Base-by-base conservation (phyloP, 2,888 invertebrate species). In the Drosophila peninsularis region DNA sequence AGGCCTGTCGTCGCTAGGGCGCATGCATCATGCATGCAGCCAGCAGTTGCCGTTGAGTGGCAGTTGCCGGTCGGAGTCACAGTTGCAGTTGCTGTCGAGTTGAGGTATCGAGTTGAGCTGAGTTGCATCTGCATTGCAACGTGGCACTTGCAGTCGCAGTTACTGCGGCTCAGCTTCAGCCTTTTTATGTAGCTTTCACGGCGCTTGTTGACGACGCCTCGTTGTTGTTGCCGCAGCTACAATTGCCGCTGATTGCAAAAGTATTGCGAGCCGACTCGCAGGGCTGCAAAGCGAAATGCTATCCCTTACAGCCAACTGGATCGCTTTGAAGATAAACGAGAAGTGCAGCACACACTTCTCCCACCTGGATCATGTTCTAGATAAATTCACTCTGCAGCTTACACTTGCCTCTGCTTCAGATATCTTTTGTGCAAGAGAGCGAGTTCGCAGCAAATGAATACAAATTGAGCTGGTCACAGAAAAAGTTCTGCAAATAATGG, bases 211-310 rank as follows among this genome's bases (percentile, higher is more conserved):
- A 27, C 27, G 54, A n/a, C 30, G 63, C n/a, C n/a, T n/a, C 41
- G 41, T 34, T 52, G 41, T 34, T 54, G 36, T 42, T 73, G 63
- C 37, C 42, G 71, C 13, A 63, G 57, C 34, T 77, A 82, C 83
- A 88, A 83, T 85, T 82, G 72, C 69, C 68, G 71, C 72, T 88
- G 83, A 83, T 83, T 83, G 83, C 86, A 71, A 82, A 80, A 82
- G 80, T 80, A 80, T 82, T 71, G 79, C 50, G 45, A 63, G 27
- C 50, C 50, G 63, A 37, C 49, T 17, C 19, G 36, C 60, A 78
- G 82, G 82, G 80, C 68, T 71, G 66, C 71, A 60, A 45, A 60
- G 14, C 21, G n/a, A 13, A 47, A 47, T 13, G 30, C n/a, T 11
- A 45, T 45, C 10, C n/a, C 45, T 27, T 11, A 11, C 1, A 27